Conservation (phyloP, 2,113 vertebrate species). For the Gadus macrocephalus region DNA sequence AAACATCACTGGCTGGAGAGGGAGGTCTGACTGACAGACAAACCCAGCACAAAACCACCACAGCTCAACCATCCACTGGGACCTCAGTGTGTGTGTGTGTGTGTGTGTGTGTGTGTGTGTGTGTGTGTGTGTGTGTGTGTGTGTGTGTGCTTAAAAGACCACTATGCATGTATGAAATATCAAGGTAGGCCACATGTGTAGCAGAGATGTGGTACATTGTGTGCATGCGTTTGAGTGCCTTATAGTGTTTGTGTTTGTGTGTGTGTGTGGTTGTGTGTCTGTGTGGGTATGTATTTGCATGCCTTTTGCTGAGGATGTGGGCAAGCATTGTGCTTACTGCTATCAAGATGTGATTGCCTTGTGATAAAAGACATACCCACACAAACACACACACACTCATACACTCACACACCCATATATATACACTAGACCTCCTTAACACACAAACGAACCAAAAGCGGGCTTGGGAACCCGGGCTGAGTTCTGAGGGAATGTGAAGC, state of each 20-base stretch:
- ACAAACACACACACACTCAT: no score
- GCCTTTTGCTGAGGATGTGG: conserved; percentile 18
- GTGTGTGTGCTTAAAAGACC: conserved; percentile 8
- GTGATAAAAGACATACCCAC: conserved; percentile 15
- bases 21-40: conserved; percentile 31
- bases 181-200: conserved; percentile 25
- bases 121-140: neutral
- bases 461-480: conserved; percentile 1
- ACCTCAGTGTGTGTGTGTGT: neutral
- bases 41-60: conserved; percentile 35
- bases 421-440: no score
- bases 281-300: conserved; percentile 17
- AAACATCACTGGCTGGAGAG: conserved; percentile 16
- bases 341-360: conserved; percentile 57
- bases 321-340: conserved; percentile 17
- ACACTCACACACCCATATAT: no score
- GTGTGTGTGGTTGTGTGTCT: conserved; percentile 1
- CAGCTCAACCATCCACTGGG: conserved; percentile 30
- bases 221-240: conserved; percentile 7
- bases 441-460: neutral
- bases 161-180: conserved; percentile 5
- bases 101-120: conserved; percentile 9
- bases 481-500: conserved; percentile 24
- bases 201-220: neutral
- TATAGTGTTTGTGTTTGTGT: conserved; percentile 11